Evolutionary conservation across 2,113 vertebrate species (phyloP), one percentile per base, ranked within the genome.

Genomic region (Callospermophilus lateralis): DNA sequence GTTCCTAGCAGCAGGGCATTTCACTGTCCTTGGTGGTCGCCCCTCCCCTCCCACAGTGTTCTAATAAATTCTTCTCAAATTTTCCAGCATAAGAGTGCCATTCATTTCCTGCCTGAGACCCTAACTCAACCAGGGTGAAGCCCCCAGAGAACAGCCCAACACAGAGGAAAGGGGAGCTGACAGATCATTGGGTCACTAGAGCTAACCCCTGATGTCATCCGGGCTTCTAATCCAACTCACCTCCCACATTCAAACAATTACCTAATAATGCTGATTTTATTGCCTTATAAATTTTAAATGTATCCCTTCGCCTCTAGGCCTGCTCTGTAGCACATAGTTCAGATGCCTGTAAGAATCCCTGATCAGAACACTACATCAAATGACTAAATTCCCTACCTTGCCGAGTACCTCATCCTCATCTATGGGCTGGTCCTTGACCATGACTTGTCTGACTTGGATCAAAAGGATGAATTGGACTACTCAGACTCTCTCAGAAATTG

Each of bases 181-280:
- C 84, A 51, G 39, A 68, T 74, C 48, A 30, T 24, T 4, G 22
- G 19, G 72, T 68, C 39, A 73, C 48, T 67, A 58, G 20, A 45
- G 72, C 83, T 37, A 91, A 42, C 3, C 30, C 9, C 45, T 77
- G 91, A 78, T 42, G 9, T 93, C 85, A 84, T 95, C 51, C 6
- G 20, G 30, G 39, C 65, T 73, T 68, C 74, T 32, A 51, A 19
- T 89, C 39, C 28, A 72, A 48, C 68, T 73, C 68, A 72, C 84
- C 78, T 93, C 51, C 84, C 73, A 53, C 61, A n/a, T n/a, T 22
- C 34, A 73, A 76, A 84, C 85, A 74, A 70, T 88, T 93, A 93
- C 78, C 97, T 93, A 83, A 94, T 85, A 83, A 96, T 39, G 39
- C 45, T 67, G 61, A 61, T 65, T 96, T 96, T 97, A 94, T 93